Evolutionary conservation across 2,797 vertebrate genomes (phyloP).

Genomic region (Distichodus sexfasciatus): DNA sequence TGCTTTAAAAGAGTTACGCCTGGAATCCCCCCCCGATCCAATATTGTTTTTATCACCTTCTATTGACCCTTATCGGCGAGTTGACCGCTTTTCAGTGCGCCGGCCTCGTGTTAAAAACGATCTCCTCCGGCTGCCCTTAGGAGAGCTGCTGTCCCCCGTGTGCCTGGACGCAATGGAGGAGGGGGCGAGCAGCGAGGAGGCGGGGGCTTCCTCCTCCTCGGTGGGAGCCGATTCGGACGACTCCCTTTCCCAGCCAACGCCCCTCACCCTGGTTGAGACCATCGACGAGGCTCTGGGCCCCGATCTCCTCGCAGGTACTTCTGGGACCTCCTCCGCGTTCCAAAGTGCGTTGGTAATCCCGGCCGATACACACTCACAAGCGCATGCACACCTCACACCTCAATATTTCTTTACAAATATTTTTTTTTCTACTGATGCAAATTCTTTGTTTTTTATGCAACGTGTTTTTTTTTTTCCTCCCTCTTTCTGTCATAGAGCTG

Average conservation of each 20-base stretch:
- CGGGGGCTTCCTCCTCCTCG: slow-evolving; percentile 80
- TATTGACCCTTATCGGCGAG: too few relatives aligned
- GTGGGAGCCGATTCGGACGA: slow-evolving; percentile 77
- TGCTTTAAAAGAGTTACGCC: too few relatives aligned
- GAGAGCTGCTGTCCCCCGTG: slow-evolving; percentile 87
- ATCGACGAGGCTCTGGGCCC: slow-evolving; percentile 93
- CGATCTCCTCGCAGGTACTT: slow-evolving; percentile 89
- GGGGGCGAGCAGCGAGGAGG: slow-evolving; percentile 82
- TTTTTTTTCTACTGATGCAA: slow-evolving; percentile 27
- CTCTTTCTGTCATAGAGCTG: slow-evolving; percentile 40
- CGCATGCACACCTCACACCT: slow-evolving; percentile 33
- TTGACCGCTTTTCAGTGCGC: too few relatives aligned
- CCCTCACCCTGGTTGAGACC: slow-evolving; percentile 88
- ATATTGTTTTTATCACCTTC: too few relatives aligned
- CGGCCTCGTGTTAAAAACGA: too few relatives aligned
- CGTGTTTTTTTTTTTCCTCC: background rate
- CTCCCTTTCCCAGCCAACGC: slow-evolving; percentile 78
- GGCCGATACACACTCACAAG: background rate
- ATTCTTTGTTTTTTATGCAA: slow-evolving; percentile 8
- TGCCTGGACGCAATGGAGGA: slow-evolving; percentile 91
- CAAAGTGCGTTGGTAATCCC: slow-evolving; percentile 72
- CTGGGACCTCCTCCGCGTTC: slow-evolving; percentile 66
- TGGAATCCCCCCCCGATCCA: too few relatives aligned
- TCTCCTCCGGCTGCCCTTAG: slow-evolving; percentile 57
- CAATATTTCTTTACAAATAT: background rate